Evolutionary conservation across 1,140 invertebrate species (phyloP), one percentile per base, ranked within the genome.

Genomic region (Tetragonula clypearis): DNA sequence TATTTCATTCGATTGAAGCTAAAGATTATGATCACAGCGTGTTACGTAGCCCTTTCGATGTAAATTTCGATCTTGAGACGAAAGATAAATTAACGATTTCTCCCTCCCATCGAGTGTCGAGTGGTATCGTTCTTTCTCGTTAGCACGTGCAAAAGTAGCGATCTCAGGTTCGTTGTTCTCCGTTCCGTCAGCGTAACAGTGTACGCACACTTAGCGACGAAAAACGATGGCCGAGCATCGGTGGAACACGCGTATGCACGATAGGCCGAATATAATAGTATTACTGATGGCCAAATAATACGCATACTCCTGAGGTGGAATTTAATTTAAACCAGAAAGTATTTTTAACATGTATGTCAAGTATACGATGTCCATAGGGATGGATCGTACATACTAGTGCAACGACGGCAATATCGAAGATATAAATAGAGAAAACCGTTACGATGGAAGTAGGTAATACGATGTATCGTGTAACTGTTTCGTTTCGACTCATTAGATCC

Each of bases 291-390:
- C 83, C 78, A 87, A 89, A 90, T 83, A 83, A 90, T 79, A 79
- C 79, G 62, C 78, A 71, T 79, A 77, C 69, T 49, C 82, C 68
- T 65, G 78, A 82, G 76, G 49, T 55, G 80, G 78, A 86, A 74
- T 87, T 85, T 53, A 83, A 85, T 90, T 90, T 87, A 82, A 81
- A 89, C 83, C 89, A 81, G 86, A 74, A 87, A 78, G 88, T 90
- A 90, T 90, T 90, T 90, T 90, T 90, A 90, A 90, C 87, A 90
- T 89, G 79, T 90, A 73, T 90, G 88, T 90, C 88, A 90, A 90
- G 88, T 90, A 90, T 89, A 90, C 88, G n/a, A 74, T 79, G 86
- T 81, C 76, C 88, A 90, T 89, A 89, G 88, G 83, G 88, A 83
- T 87, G 79, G 79, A 66, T 80, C 71, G 74, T 83, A 62, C 74